Evolutionary conservation across 2,797 vertebrate genomes (phyloP), one percentile per base, ranked within the genome.

Genomic region (Protonibea diacanthus): DNA sequence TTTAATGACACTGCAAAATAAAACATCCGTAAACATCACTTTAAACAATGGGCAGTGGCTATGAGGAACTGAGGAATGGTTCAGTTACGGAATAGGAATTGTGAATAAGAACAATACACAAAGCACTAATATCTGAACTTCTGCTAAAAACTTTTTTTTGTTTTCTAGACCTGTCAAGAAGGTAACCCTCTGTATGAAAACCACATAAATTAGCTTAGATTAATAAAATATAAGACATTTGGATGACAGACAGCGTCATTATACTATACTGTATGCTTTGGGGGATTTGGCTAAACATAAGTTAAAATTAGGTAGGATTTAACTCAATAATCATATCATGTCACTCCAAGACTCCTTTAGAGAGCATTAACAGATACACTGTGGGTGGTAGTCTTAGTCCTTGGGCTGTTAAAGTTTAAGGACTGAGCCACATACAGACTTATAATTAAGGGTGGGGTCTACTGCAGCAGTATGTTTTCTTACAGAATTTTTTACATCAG

Each of bases 401-500:
- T 77, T 49, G 55, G 69, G 29, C 71, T 77, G 72, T 71, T 27
- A 56, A 67, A 83, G 55, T 81, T 80, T 29, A 66, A 83, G 42
- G 23, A 69, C 60, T 80, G 62, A 74, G 53, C 73, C 74, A 70
- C 40, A 81, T 51, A 51, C 55, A 85, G 62, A 57, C 80, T 82
- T 89, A 77, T 90, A 91, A 92, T 91, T 90, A 88, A 78, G 88
- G 85, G 83, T 83, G 88, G 73, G 83, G 81, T 89, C 65, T 69
- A 64, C 73, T 49, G 42, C 25, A 61, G 56, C 61, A 48, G 55
- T 66, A 47, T 45, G 44, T 84, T 72, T 86, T 79, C 74, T 58
- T 74, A 49, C 53, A 74, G 51, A 80, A 25, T n/a, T 20, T 23
- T 76, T 52, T 52, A 82, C 71, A 63, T 60, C 1, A 53, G 71